Evolutionary conservation across 2,888 invertebrate species (phyloP).

Genomic region (Frankliniella fusca): DNA sequence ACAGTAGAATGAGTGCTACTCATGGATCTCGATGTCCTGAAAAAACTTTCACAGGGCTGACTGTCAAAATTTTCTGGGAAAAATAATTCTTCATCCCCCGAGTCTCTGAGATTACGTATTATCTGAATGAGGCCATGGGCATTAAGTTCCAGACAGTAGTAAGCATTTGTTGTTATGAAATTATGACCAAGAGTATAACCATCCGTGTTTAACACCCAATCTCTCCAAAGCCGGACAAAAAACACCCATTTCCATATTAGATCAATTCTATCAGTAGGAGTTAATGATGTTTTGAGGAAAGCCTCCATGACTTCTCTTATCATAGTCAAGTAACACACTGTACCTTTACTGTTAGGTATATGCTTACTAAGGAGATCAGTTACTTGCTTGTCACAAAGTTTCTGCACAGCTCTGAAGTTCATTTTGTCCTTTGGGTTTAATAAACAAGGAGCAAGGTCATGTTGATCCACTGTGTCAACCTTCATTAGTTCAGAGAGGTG

Average conservation of each 20-base stretch:
- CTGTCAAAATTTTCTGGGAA: conserved; percentile 6
- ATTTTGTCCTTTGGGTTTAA: conserved; percentile 39
- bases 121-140: conserved; percentile 36
- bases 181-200: conserved; percentile 38
- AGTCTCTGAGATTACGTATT: conserved; percentile 14
- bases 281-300: conserved; percentile 34
- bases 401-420: conserved; percentile 40
- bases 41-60: conserved; percentile 29
- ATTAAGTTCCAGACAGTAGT: conserved; percentile 39
- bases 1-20: too few species aligned
- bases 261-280: conserved; percentile 36
- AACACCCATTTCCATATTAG: conserved; percentile 39
- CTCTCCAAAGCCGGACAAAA: neutral
- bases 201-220: conserved; percentile 37
- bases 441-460: conserved; percentile 37
- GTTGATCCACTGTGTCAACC: too few species aligned
- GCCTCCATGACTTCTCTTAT: conserved; percentile 37
- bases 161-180: too few species aligned
- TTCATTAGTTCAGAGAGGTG: too few species aligned
- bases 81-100: conserved; percentile 10
- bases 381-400: conserved; percentile 39
- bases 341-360: conserved; percentile 39
- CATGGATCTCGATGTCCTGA: neutral
- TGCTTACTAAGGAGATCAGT: conserved; percentile 36
- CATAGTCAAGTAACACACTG: conserved; percentile 38